Conservation (phyloP, 53 echinoderm and acorn worm species). For the Astropecten irregularis region DNA sequence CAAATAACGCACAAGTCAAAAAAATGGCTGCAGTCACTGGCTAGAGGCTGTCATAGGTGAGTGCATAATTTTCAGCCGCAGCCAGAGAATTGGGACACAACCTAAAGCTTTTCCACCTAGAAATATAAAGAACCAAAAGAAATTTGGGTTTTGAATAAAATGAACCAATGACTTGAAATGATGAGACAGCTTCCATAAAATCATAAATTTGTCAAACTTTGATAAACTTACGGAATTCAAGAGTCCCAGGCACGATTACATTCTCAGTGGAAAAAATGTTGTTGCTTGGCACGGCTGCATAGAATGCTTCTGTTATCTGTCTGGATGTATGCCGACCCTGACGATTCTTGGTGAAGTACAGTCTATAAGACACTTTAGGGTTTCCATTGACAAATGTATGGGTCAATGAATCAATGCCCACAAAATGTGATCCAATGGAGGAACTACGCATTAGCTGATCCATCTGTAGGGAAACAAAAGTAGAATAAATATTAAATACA, state of each 20-base stretch:
- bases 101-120: too few species aligned
- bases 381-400: neutral
- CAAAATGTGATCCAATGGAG: constrained; percentile 26
- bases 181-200: too few species aligned
- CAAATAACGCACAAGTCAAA: too few species aligned
- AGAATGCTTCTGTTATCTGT: constrained; percentile 51
- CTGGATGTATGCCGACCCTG: constrained; percentile 18
- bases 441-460: constrained; percentile 43
- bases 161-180: too few species aligned
- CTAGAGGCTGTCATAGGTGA: too few species aligned
- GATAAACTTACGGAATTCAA: constrained; percentile 18
- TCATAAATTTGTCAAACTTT: too few species aligned
- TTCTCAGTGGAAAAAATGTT: constrained; percentile 56
- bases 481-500: too few species aligned
- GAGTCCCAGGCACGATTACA: constrained; percentile 7
- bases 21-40: too few species aligned
- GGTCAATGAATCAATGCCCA: neutral
- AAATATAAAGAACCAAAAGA: too few species aligned
- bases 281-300: constrained; percentile 5
- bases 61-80: too few species aligned
- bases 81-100: too few species aligned
- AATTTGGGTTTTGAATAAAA: too few species aligned
- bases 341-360: constrained; percentile 43
- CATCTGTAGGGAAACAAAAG: constrained; percentile 21
- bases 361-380: constrained; percentile 17